These are phyloP conservation scores for Phytoseiulus persimilis DNA, from an alignment of 2,888 invertebrate genomes.

Conservation along the genomic window DNA sequence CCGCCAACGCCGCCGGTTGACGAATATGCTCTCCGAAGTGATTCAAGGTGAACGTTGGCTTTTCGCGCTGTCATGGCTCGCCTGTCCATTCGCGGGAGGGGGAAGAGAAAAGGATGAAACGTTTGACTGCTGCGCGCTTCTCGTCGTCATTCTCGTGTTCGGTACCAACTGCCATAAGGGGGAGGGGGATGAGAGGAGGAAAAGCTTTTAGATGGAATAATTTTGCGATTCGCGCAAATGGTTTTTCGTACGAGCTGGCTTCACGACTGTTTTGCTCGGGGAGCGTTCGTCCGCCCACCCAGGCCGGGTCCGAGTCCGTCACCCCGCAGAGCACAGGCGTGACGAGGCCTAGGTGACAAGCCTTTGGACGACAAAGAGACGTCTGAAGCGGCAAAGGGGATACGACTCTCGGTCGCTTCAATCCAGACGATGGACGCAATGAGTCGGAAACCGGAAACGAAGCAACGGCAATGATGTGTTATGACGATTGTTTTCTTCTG, in stretches of 20 bases:
- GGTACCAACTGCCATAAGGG: neutral
- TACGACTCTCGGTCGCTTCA: neutral
- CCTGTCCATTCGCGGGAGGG: neutral
- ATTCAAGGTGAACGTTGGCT: neutral
- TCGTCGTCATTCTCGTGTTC: neutral
- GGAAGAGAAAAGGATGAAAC: neutral
- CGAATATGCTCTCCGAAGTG: neutral
- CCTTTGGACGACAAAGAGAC: neutral
- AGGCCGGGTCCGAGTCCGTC: neutral
- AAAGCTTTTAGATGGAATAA: neutral
- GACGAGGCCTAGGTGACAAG: neutral
- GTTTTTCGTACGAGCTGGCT: neutral
- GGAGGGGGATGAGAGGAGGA: neutral
- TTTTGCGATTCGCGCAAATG: neutral
- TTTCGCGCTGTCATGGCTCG: neutral
- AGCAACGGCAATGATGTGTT: neutral
- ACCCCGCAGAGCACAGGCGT: neutral
- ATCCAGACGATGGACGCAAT: neutral
- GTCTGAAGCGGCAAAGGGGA: neutral
- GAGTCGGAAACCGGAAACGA: neutral
- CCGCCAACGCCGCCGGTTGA: neutral
- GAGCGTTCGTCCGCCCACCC: neutral
- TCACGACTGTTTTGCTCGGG: neutral
- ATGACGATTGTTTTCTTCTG: neutral
- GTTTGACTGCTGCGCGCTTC: neutral